Evolutionary conservation across 1,140 invertebrate genomes (phyloP), one percentile per base, ranked within the genome.

Genomic region (Hycleus phaleratus): DNA sequence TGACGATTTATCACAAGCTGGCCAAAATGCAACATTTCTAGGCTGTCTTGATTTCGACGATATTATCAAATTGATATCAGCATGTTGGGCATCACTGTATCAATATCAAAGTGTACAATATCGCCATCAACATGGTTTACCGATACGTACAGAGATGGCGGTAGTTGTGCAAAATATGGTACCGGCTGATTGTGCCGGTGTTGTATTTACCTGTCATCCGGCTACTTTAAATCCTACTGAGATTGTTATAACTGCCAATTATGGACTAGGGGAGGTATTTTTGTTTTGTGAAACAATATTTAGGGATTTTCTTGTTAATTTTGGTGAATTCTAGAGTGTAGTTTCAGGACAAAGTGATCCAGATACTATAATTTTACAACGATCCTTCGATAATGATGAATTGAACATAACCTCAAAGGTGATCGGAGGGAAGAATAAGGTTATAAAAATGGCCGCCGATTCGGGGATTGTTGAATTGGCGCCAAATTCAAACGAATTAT

Each of bases 131-230:
- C 78, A 84, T 66, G 87, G 88, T 1, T 81, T 88, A 66, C 72
- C 76, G 8, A 73, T 90, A 39, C 73, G 78, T 43, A 76, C 81
- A 3, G 75, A 79, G 11, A 89, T 91, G 79, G 89, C 80, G 2
- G 89, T 93, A n/a, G 88, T 91, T 10, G 77, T 93, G 4, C 91
- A 93, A 70, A 78, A 81, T 65, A 85, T 93, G 83, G 82, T 90
- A 9, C 63, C 76, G 25, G 79, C 88, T 6, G 81, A 85, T 42
- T 74, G 78, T 1, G 85, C 90, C 10, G 88, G 91, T 7, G 90
- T 93, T 0, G 73, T 93, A 68, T 93, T 93, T 70, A 90, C 90
- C 0, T 77, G 81, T 50, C 82, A 92, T 72, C 90, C 90, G 0
- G 77, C 81, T 0, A 82, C 79, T 32, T 85, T 82, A 1, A 82